Conservation (phyloP, 2,797 vertebrate genomes). For the Lycodopsis pacificus region DNA sequence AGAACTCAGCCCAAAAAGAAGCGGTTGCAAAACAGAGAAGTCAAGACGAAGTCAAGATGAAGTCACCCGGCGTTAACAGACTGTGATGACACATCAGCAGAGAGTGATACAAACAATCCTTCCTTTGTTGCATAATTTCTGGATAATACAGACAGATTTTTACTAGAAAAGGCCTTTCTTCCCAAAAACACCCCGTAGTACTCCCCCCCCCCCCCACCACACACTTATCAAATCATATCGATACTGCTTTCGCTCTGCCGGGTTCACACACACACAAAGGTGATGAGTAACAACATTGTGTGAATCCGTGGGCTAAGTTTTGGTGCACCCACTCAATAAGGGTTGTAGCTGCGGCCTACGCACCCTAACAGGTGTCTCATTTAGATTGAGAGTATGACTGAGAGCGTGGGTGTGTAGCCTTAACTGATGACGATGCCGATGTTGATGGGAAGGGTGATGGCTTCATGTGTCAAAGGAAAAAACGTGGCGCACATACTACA, state of each 20-base stretch:
- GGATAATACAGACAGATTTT: slow-evolving; percentile 36
- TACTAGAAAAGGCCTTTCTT: slow-evolving; percentile 62
- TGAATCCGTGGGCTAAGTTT: slow-evolving; percentile 35
- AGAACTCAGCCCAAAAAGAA: slow-evolving; percentile 48
- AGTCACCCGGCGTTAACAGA: slow-evolving; percentile 3
- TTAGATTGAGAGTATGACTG: slow-evolving; percentile 8
- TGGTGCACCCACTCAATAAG: slow-evolving; percentile 44
- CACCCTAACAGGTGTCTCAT: slow-evolving; percentile 18
- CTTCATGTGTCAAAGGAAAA: slow-evolving; percentile 24
- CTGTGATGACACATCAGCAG: not conserved
- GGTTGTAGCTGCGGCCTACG: slow-evolving; percentile 21
- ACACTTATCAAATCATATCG: slow-evolving; percentile 21
- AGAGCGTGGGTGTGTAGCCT: slow-evolving; percentile 5
- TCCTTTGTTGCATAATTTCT: slow-evolving; percentile 15
- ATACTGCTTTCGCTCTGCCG: slow-evolving; percentile 19
- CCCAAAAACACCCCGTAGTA: slow-evolving; percentile 58
- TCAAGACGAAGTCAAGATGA: slow-evolving; percentile 14
- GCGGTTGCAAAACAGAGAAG: slow-evolving; percentile 50
- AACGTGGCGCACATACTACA: slow-evolving; percentile 11
- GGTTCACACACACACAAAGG: slow-evolving; percentile 15
- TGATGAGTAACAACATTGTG: slow-evolving; percentile 43
- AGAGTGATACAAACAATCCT: not conserved
- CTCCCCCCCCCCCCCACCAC: not conserved
- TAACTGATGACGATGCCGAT: not conserved
- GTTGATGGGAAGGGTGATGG: slow-evolving; percentile 57